These are phyloP conservation scores for Gambusia affinis DNA, from an alignment of 2,113 vertebrate species.

Conservation along the genomic window DNA sequence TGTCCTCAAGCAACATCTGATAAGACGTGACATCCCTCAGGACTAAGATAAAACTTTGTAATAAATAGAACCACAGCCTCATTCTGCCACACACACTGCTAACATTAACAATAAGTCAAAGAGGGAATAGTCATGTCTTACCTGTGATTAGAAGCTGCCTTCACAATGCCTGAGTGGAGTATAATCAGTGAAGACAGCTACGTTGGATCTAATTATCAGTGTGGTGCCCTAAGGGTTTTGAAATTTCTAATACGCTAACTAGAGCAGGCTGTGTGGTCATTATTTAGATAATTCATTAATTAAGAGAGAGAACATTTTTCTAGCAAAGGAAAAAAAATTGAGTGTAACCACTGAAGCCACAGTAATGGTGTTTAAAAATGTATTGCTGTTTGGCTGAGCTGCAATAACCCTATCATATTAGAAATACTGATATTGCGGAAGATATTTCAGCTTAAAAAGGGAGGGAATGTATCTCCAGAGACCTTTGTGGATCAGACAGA, in stretches of 20 bases:
- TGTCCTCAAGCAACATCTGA: conserved; percentile 40
- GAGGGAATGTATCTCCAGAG: conserved; percentile 17
- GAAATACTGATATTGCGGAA: neutral
- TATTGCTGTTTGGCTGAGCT: neutral
- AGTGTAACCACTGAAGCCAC: conserved; percentile 2
- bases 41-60: conserved; percentile 29
- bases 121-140: neutral
- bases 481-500: conserved; percentile 17
- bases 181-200: conserved; percentile 20
- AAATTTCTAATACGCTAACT: conserved; percentile 15
- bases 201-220: conserved; percentile 35
- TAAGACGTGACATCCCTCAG: conserved; percentile 33
- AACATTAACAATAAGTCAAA: neutral
- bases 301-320: conserved; percentile 10
- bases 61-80: neutral
- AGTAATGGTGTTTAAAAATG: conserved; percentile 9
- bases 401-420: neutral
- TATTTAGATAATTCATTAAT: conserved; percentile 34
- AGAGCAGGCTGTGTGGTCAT: conserved; percentile 22
- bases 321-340: neutral
- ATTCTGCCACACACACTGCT: neutral
- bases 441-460: neutral
- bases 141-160: neutral
- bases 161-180: neutral
- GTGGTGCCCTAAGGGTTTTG: conserved; percentile 21